These are phyloP conservation scores for Anastrepha obliqua DNA, from an alignment of 1,140 invertebrate species.

Conservation along the genomic window DNA sequence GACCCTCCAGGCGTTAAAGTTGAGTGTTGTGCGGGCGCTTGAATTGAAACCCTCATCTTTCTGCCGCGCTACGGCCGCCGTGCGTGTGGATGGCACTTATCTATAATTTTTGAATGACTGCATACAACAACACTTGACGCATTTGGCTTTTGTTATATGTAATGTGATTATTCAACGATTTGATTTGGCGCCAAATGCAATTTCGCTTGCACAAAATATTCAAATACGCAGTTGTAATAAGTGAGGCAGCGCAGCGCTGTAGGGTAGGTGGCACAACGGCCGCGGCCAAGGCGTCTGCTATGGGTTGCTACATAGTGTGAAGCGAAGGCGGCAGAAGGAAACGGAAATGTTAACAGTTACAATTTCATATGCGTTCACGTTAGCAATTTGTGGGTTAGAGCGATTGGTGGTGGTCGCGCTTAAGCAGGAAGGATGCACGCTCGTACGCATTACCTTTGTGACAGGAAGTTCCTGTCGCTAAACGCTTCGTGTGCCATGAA, in stretches of 20 bases:
- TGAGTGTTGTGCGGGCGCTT: slow-evolving; percentile 54
- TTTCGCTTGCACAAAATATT: slow-evolving; percentile 58
- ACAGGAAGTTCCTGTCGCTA: slow-evolving; percentile 36
- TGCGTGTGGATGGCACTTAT: slow-evolving; percentile 56
- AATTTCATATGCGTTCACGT: slow-evolving; percentile 38
- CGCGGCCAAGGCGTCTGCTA: neutral
- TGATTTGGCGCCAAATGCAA: slow-evolving; percentile 74
- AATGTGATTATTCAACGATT: slow-evolving; percentile 74
- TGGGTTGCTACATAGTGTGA: neutral
- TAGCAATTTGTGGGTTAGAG: neutral
- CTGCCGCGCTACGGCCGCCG: slow-evolving; percentile 54
- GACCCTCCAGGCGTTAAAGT: slow-evolving; percentile 16
- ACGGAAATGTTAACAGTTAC: slow-evolving; percentile 48
- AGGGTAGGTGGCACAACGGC: neutral
- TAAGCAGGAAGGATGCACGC: slow-evolving; percentile 32
- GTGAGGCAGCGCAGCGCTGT: too few species aligned
- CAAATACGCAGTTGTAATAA: slow-evolving; percentile 39
- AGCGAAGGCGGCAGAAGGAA: slow-evolving; percentile 1
- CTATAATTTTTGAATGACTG: slow-evolving; percentile 56
- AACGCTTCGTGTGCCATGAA: slow-evolving; percentile 27
- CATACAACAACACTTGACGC: slow-evolving; percentile 56
- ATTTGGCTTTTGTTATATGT: slow-evolving; percentile 74
- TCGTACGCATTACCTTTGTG: slow-evolving; percentile 3
- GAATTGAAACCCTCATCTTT: slow-evolving; percentile 59
- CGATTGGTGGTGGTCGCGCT: neutral